Evolutionary conservation across 2,113 vertebrate genomes (phyloP), one percentile per base, ranked within the genome.

Genomic region (Cheirogaleus medius): DNA sequence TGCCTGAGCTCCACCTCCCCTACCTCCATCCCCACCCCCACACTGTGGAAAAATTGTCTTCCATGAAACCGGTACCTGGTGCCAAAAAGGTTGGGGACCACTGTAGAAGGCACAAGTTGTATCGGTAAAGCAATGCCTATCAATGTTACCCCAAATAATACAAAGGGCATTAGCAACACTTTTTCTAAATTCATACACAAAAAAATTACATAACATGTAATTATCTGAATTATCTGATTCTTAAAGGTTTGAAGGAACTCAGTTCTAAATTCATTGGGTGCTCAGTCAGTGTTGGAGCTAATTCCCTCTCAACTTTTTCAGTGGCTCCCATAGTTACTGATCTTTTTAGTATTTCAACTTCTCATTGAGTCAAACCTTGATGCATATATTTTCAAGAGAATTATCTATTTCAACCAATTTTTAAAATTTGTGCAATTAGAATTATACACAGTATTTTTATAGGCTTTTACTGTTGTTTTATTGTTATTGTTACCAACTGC

Each of bases 161-260:
- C 42, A 90, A 80, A 78, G 42, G 44, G 7, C 12, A 17, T 54
- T 29, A 76, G 18, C 2, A 86, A 37, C 4, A 83, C 9, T 69
- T 93, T 95, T 87, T 37, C 56, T 68, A 80, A 95, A 83, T 78
- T 85, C 69, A 64, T 20, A 44, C 54, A 29, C 56, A 80, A 14
- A 74, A 71, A 78, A 66, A 29, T 60, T 27, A 60, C 47, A 20
- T 23, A 68, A 42, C n/a, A 56, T 73, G n/a, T 78, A n/a, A n/a
- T n/a, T n/a, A n/a, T n/a, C n/a, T n/a, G n/a, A 87, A 80, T 78
- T 86, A 84, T 54, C 54, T 54, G 63, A 84, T 92, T 93, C 76
- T 93, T 73, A 15, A 39, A 68, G 68, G 42, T 84, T 32, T 71
- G 44, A 83, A 90, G 74, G 58, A 90, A 83, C 29, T 81, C 34